These are phyloP conservation scores for Chaetodon trifascialis DNA, from an alignment of 2,113 vertebrate species.

Conservation along the genomic window DNA sequence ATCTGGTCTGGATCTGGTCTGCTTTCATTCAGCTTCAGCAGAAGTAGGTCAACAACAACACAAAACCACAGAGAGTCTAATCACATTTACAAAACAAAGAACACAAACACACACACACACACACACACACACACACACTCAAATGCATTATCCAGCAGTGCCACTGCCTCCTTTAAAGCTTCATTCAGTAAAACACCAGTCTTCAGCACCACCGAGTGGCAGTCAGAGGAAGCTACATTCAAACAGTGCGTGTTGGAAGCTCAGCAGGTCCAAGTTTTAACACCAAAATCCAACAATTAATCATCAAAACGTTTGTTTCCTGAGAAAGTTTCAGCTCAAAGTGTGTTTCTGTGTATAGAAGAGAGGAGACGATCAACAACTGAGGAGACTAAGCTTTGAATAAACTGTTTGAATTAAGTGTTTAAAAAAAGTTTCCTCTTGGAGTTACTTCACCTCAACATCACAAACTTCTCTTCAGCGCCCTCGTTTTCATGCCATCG, in stretches of 20 bases:
- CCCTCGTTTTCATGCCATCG: background rate
- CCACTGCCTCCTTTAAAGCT: background rate
- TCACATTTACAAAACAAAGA: conserved; percentile 43
- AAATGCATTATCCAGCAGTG: conserved; percentile 1
- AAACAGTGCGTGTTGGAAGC: background rate
- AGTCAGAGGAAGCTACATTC: background rate
- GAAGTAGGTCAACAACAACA: conserved; percentile 58
- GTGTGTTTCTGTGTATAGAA: background rate
- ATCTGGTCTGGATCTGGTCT: background rate
- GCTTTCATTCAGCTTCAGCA: conserved; percentile 8
- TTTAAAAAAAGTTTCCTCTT: conserved; percentile 12
- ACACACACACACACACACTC: background rate
- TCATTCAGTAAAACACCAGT: conserved; percentile 1
- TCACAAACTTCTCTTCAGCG: background rate
- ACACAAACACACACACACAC: conserved; percentile 20
- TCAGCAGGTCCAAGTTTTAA: background rate
- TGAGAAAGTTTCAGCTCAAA: background rate
- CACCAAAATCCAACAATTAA: background rate
- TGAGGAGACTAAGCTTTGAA: background rate
- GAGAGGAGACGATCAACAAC: background rate
- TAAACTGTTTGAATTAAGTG: background rate
- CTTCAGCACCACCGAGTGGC: background rate
- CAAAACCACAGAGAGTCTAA: conserved; percentile 10
- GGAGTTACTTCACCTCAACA: conserved; percentile 29
- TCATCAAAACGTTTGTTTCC: background rate